Percentiles rank a stretch among this genome's conserved stretches.
Conservation (phyloP, 2,888 invertebrate species). For the Sipha maydis region DNA sequence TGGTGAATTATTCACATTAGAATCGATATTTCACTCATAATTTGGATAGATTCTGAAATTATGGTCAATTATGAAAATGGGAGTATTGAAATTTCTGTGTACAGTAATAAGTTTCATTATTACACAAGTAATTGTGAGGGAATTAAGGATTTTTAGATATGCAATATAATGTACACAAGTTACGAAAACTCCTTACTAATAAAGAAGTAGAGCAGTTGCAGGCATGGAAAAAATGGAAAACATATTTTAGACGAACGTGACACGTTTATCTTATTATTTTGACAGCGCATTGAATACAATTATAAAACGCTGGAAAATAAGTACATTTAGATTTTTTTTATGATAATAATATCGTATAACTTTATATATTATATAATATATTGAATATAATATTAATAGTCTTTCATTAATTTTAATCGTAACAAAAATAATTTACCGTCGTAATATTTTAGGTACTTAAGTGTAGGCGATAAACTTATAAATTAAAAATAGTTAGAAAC, state of each 20-base stretch:
- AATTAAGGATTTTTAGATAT: background rate
- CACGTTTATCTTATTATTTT: background rate
- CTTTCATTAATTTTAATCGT: constrained; percentile 42
- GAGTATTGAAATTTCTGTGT: no score
- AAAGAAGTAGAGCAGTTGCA: background rate
- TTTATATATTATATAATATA: background rate
- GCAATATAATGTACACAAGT: constrained; percentile 16
- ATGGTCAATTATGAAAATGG: no score
- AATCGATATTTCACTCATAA: background rate
- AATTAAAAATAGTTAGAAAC: background rate
- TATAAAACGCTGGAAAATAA: background rate
- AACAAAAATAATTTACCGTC: constrained; percentile 43
- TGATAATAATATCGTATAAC: background rate
- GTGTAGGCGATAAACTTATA: constrained; percentile 16
- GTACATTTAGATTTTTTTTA: background rate
- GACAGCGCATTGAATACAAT: no score
- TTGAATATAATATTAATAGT: constrained; percentile 41
- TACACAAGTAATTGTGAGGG: background rate
- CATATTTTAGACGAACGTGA: background rate
- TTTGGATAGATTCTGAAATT: background rate
- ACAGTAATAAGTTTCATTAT: no score
- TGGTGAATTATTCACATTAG: background rate
- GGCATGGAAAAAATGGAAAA: background rate
- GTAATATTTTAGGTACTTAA: constrained; percentile 45
- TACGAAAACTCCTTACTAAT: background rate